Base-by-base conservation (phyloP, 2,888 invertebrate genomes). In the Pinctada fucata region DNA sequence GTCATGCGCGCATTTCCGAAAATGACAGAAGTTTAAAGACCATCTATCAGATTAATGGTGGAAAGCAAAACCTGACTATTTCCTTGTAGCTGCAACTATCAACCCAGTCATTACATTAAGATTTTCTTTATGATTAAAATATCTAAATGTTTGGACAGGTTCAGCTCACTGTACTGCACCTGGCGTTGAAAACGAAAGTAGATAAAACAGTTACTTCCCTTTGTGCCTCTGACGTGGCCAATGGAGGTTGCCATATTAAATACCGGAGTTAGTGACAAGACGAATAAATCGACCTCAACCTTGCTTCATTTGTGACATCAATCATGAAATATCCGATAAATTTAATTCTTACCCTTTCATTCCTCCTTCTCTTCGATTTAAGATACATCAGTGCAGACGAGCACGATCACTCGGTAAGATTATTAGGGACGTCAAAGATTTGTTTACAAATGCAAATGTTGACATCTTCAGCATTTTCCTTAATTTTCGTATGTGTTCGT, bases 371-470 rank as follows among this genome's bases (percentile, higher is more conserved):
- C 31, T 45, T 85, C 52, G 68, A 84, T 68, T 80, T 84, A 75
- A 77, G 79, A 70, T 76, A 80, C n/a, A 88, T 84, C n/a, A 82
- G 88, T 82, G 92, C 93, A 72, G 96, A 96, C 92, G 96, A 96
- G 93, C 96, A 96, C 93, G 95, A 94, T 93, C 96, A 96, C 93
- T 93, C 94, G 91, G 96, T 74, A 67, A 74, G 74, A 31, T 66
- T 51, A 47, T 63, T 45, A 52, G 16, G 63, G 31, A 52, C 8
- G 68, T 5, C 68, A 45, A 31, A 65, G 31, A 31, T 31, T 31
- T 31, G 31, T 31, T 31, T 31, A 31, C 31, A 31, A 31, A 31
- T 31, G 31, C 31, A 31, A 31, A 31, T 31, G 31, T 31, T 31
- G 31, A 31, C 31, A 31, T 31, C 31, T 31, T 31, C 31, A 31